A percentile compares a stretch with the other conserved stretches of the same genome.
phyloP scores from a whole-genome alignment of 2,113 vertebrate species.

The Clarias magur region DNA sequence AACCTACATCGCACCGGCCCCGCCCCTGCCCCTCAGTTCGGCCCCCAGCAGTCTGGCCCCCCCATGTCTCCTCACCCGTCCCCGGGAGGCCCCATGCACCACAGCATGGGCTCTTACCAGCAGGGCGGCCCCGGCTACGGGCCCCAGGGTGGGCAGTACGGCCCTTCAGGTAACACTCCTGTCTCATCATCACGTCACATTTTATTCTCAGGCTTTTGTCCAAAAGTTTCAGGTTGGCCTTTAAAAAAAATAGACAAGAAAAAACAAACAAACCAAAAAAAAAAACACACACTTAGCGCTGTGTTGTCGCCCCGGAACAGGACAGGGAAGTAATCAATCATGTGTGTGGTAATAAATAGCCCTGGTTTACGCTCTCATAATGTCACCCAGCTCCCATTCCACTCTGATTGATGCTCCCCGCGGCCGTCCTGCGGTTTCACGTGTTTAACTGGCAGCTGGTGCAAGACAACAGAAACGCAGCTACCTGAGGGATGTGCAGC shows the following conservation, averaged over 20 bases:
- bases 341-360: conserved; percentile 36
- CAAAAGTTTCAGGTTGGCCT: no score
- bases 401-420: conserved; percentile 49
- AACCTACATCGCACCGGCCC: conserved; percentile 82
- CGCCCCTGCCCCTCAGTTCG: conserved; percentile 83
- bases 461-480: conserved; percentile 15
- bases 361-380: conserved; percentile 33
- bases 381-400: conserved; percentile 32
- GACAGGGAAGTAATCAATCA: conserved; percentile 42
- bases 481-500: conserved; percentile 35
- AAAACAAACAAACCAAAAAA: no score
- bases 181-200: not conserved
- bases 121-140: conserved; percentile 78
- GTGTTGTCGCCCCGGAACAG: conserved; percentile 15
- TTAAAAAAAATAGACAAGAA: no score
- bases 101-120: conserved; percentile 82
- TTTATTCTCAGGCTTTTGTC: not conserved
- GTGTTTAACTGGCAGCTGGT: conserved; percentile 41
- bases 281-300: not conserved
- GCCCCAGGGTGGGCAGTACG: conserved; percentile 76
- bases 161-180: conserved; percentile 80
- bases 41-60: conserved; percentile 82
- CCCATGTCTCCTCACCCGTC: conserved; percentile 87
- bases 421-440: conserved; percentile 33
- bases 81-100: conserved; percentile 80